Evolutionary conservation across 2,797 vertebrate genomes (phyloP), one percentile per base, ranked within the genome.

Genomic region (Bovichtus variegatus): DNA sequence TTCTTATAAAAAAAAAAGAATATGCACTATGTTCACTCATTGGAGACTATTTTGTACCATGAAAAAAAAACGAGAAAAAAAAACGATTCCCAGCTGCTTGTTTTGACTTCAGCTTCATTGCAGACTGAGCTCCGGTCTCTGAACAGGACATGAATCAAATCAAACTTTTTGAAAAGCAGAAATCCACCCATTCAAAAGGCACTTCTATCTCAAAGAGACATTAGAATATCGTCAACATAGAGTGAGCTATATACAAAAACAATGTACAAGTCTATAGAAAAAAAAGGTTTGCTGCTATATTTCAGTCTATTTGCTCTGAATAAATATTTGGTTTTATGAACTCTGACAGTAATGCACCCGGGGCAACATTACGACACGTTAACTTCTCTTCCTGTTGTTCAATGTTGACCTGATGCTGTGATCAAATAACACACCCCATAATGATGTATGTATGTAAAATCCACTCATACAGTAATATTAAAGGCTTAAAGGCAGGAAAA

Each of bases 321-420:
- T 93, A 92, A 92, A 94, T 92, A 93, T 85, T 83, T 82, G 78
- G 31, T 81, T 85, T 89, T 5, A 61, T 59, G 71, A 77, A 57
- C 62, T 88, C 71, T 68, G 46, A 69, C 44, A 46, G 40, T 60
- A 73, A 72, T 19, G n/a, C 67, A 73, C 57, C 57, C 46, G 50
- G 57, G 43, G 57, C 50, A 21, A 51, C 23, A 5, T 63, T 21
- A 43, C 1, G 16, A 46, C 54, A 59, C 1, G 21, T 60, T 34
- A 23, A 29, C 68, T 62, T 36, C 51, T 67, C 38, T 5, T 53
- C 29, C 46, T 51, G 57, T 4, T 41, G 38, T 57, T 66, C 31
- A 21, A 6, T 51, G 38, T 23, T 34, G 50, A 83, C 21, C 40
- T 55, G 57, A 75, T 0, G 31, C 9, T 27, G 31, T 34, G 25